Base-by-base conservation (phyloP, 92 coral and sea anemone genomes). In the Phymanthus crucifer region DNA sequence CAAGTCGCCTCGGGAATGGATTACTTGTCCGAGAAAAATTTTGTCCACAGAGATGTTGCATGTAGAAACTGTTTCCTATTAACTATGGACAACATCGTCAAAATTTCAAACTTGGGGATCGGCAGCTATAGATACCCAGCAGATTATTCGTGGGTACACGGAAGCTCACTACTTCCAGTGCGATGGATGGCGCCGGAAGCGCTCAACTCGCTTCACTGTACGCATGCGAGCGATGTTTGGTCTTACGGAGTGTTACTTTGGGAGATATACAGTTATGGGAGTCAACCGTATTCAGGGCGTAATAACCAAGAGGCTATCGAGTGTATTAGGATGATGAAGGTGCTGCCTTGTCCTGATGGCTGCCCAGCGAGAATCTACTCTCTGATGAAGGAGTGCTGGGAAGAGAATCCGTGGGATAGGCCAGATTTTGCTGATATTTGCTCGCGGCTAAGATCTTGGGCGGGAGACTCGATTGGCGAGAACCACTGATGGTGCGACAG, bases 121-220 rank as follows among this genome's bases (percentile, higher is more conserved):
- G 99, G 99, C 14, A 91, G 93, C 67, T 83, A 84, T 78, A 90
- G 84, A 40, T 93, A 93, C 73, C 99, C 99, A 0, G 80, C 91
- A 8, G 98, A 95, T 74, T 95, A 95, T 72, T 94, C 93, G 12
- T 93, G 98, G 95, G 92, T 91, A 6, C 96, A 91, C 57, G 91
- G 97, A 13, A 95, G 97, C 54, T 78, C 98, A 0, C 73, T 93
- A 35, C 91, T 93, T 74, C 99, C 99, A 43, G 94, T 95, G 14
- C 93, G 99, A 12, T 95, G 99, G 99, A 95, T 95, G 99, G 82
- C 99, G 76, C 99, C 98, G 79, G 99, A 95, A 87, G 91, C 92
- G 23, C 94, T 95, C n/a, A 94, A 95, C 71, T 78, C 98, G 12
- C 78, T 95, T 74, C 87, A 84, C 52, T 93, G 86, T 40, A 86